Evolutionary conservation across 2,888 invertebrate species (phyloP).

Genomic region (Chrysina gloriosa): DNA sequence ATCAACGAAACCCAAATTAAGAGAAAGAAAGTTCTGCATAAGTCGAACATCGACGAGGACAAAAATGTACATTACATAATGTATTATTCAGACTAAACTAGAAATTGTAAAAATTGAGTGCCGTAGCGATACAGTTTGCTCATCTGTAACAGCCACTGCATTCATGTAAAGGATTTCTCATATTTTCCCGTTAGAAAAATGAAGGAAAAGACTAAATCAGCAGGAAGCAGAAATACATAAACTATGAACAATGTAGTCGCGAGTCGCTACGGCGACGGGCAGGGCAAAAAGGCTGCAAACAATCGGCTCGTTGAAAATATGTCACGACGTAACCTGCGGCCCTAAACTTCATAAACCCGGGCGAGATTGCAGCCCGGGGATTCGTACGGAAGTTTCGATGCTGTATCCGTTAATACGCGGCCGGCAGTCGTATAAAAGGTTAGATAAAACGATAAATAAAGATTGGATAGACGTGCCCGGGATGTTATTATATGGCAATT

Average conservation of each 20-base stretch:
- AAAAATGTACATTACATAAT: too few species aligned
- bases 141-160: too few species aligned
- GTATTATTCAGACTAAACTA: too few species aligned
- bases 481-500: conserved; percentile 28
- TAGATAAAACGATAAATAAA: conserved; percentile 40
- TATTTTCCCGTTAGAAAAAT: background rate
- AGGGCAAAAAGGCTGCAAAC: too few species aligned
- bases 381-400: conserved; percentile 42
- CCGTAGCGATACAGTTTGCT: too few species aligned
- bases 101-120: too few species aligned
- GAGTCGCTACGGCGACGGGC: conserved; percentile 39
- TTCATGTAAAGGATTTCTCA: too few species aligned
- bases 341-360: conserved; percentile 46
- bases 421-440: conserved; percentile 27
- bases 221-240: conserved; percentile 26
- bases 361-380: conserved; percentile 45
- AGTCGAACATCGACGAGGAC: too few species aligned
- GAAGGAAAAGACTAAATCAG: background rate
- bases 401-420: conserved; percentile 25
- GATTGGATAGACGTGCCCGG: conserved; percentile 25
- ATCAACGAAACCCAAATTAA: too few species aligned
- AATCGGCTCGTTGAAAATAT: conserved; percentile 49
- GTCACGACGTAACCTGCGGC: conserved; percentile 47
- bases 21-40: too few species aligned
- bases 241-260: conserved; percentile 45